Evolutionary conservation across 2,113 vertebrate species (phyloP).

Genomic region (Pavo muticus): DNA sequence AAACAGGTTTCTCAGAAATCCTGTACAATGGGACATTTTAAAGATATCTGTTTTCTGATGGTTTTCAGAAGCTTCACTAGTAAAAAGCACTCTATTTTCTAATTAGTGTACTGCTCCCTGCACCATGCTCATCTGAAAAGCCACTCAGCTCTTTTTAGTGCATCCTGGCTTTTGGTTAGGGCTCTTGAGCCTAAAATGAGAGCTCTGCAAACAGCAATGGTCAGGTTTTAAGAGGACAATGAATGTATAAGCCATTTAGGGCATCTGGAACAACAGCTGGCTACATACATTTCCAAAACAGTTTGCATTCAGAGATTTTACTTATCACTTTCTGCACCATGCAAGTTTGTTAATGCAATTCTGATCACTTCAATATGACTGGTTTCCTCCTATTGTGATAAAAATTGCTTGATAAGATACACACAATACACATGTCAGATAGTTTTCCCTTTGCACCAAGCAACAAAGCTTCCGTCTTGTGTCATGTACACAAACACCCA

Average conservation of each 20-base stretch:
- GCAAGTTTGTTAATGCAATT: background rate
- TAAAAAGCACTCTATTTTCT: background rate
- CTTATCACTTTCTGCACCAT: background rate
- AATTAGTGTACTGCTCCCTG: background rate
- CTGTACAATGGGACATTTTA: background rate
- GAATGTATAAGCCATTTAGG: background rate
- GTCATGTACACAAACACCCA: background rate
- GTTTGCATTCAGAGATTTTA: background rate
- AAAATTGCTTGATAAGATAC: background rate
- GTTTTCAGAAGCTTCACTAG: background rate
- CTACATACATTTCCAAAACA: background rate
- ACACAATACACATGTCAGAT: fast-evolving
- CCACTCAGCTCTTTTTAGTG: background rate
- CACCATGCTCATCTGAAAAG: background rate
- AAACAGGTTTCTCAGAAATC: background rate
- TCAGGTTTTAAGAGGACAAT: background rate
- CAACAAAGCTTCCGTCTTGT: fast-evolving
- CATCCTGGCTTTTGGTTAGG: background rate
- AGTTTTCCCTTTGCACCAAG: background rate
- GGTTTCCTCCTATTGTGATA: background rate
- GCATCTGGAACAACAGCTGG: slow-evolving; percentile 10
- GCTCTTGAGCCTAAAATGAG: background rate
- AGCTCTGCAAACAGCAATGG: background rate
- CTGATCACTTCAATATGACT: background rate
- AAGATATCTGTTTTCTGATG: background rate